These are phyloP conservation scores for Patella depressa DNA, from an alignment of 2,888 invertebrate genomes.

Conservation along the genomic window DNA sequence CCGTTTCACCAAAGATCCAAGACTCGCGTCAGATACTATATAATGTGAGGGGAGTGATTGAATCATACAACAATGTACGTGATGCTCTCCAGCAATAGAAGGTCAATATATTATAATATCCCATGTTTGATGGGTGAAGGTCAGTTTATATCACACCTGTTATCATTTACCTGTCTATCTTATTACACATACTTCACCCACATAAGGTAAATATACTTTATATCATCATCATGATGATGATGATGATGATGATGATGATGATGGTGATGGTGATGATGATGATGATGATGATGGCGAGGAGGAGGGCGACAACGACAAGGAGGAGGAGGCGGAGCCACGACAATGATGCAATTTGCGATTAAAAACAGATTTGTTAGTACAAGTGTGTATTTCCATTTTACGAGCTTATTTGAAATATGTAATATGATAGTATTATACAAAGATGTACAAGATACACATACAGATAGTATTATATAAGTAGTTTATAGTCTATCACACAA, in stretches of 20 bases:
- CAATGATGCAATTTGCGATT: constrained; percentile 7
- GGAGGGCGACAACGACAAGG: background rate
- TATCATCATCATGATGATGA: constrained; percentile 22
- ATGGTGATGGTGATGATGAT: constrained; percentile 26
- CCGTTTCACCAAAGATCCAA: too few species aligned
- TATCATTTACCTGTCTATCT: background rate
- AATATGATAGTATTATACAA: too few species aligned
- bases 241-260: constrained; percentile 27
- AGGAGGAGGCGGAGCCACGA: constrained; percentile 9
- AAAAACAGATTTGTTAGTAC: too few species aligned
- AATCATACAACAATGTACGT: too few species aligned
- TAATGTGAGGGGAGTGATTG: background rate
- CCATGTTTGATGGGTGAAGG: background rate
- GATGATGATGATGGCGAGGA: constrained; percentile 6
- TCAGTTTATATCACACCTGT: background rate
- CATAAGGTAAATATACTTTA: background rate
- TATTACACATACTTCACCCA: background rate
- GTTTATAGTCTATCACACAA: too few species aligned
- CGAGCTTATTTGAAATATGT: too few species aligned
- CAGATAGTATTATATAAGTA: too few species aligned
- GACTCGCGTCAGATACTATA: too few species aligned
- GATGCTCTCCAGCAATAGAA: background rate
- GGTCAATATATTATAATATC: too few species aligned
- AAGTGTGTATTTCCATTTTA: too few species aligned
- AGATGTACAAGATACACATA: too few species aligned